Percentiles rank a stretch among this genome's conserved stretches.
These are phyloP conservation scores for Tokudaia tokunoshimensis DNA, from an alignment of 2,797 vertebrate genomes.

Conservation along the genomic window DNA sequence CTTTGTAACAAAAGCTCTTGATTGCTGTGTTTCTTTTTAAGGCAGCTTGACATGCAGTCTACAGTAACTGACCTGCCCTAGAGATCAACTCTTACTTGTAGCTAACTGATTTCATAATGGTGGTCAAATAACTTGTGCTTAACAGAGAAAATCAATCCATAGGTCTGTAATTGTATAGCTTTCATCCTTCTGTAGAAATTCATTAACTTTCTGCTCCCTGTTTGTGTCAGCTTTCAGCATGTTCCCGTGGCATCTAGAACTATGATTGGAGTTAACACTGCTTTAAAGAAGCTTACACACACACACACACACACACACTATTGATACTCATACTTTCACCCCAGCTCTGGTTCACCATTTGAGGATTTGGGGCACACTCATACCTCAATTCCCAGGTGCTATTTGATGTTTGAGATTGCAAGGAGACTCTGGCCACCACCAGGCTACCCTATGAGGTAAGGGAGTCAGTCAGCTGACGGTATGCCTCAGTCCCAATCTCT, in stretches of 20 bases:
- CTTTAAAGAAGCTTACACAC: neutral
- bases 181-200: neutral
- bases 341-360: neutral
- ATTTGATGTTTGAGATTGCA: neutral
- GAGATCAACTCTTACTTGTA: neutral
- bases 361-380: neutral
- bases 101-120: constrained; percentile 16
- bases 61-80: neutral
- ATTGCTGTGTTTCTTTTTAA: neutral
- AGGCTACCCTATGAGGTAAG: neutral
- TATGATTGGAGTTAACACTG: neutral
- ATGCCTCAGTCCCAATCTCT: neutral
- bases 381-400: neutral
- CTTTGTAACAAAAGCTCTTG: constrained; percentile 32
- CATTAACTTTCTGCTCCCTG: constrained; percentile 11
- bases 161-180: neutral
- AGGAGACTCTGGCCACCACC: neutral
- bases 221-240: constrained; percentile 13
- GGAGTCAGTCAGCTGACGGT: neutral
- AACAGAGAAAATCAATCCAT: neutral
- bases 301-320: neutral
- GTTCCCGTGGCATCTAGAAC: neutral
- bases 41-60: neutral
- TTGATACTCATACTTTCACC: neutral
- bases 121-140: constrained; percentile 6